Evolutionary conservation across 2,113 vertebrate species (phyloP).

Genomic region (Maccullochella peelii): DNA sequence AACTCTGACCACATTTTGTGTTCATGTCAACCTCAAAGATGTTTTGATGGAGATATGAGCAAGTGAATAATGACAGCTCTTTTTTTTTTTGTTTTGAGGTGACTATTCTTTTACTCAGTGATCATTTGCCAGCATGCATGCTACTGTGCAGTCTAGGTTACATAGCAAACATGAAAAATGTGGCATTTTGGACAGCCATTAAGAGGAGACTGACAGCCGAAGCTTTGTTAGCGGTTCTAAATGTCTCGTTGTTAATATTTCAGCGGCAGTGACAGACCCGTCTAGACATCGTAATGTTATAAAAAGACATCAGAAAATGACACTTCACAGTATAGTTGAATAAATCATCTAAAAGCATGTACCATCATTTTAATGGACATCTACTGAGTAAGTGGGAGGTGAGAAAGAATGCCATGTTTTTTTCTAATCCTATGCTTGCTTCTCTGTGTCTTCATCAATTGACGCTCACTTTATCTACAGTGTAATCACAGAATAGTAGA

Average conservation of each 20-base stretch:
- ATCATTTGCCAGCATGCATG: conserved; percentile 43
- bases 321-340: background rate
- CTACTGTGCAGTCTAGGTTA: background rate
- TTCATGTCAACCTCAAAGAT: background rate
- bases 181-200: conserved; percentile 66
- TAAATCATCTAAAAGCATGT: conserved; percentile 4
- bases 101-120: conserved; percentile 2
- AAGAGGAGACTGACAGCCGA: conserved; percentile 48
- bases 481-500: background rate
- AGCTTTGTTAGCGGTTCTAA: conserved; percentile 42
- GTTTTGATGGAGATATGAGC: background rate
- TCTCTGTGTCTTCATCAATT: background rate
- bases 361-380: conserved; percentile 1
- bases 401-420: conserved; percentile 17
- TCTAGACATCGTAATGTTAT: conserved; percentile 44
- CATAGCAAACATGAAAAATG: conserved; percentile 25
- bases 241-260: conserved; percentile 39
- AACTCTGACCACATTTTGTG: background rate
- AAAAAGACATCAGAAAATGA: background rate
- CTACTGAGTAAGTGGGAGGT: background rate
- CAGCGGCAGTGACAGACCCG: conserved; percentile 19
- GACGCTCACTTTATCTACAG: background rate
- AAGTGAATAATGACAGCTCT: background rate
- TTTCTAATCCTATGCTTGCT: background rate
- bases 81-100: background rate